Base-by-base conservation (phyloP, 2,797 vertebrate species). In the Ptychobarbus kaznakovi region DNA sequence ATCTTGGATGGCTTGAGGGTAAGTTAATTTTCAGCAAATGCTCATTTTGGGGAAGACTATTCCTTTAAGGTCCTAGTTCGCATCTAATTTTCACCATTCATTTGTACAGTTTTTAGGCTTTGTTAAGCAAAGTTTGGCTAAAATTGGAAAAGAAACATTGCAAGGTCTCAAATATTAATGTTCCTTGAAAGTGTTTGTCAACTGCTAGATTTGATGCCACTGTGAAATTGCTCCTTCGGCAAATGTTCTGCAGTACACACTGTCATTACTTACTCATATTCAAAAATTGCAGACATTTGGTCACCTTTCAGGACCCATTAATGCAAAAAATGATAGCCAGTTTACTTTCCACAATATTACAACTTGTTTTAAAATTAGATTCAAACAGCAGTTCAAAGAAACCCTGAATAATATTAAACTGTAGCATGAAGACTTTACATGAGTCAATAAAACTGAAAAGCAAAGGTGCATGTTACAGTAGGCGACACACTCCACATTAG, bases 321-420 rank as follows among this genome's bases (percentile, higher is more conserved):
- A 76, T 7, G 13, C 20, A 40, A 32, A 56, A 12, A 35, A 76
- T 40, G 20, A 32, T 51, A 73, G 25, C 16, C 25, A 61, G 13
- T 28, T 46, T 28, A 35, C 40, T 82, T 74, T 74, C 3, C 44
- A 74, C 66, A 74, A 80, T 78, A 77, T 77, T 42, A 81, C 16
- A 53, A 86, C 44, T 78, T 35, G 40, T 28, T 61, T 63, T 63
- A 63, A n/a, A 25, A 63, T 61, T 25, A 38, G 42, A 72, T 58
- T 83, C 15, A 35, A 56, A 65, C 35, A 38, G 86, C 58, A 80
- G 25, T 58, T 87, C 3, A 53, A 46, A 49, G 22, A 80, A 87
- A 74, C 28, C 38, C 15, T 22, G 13, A 53, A 35, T 63, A 42
- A 51, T 53, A 68, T n/a, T 70, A 15, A 73, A 77, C 69, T 82